Base-by-base conservation (phyloP, 2,888 invertebrate species). In the Trypoxylon attenuatum region DNA sequence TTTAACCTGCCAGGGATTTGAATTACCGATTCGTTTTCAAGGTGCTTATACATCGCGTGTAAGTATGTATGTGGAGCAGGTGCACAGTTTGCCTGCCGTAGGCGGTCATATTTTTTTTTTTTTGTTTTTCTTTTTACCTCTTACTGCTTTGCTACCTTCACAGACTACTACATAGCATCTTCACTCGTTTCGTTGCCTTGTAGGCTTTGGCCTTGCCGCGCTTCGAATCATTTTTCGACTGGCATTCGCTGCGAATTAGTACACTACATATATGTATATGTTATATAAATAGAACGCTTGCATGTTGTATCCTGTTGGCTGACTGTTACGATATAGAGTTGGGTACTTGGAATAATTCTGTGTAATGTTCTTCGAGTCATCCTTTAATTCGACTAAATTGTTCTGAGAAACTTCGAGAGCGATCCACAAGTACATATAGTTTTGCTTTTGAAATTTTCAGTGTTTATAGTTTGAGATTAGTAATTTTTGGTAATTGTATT, bases 41-140 rank as follows among this genome's bases (percentile, higher is more conserved):
- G 55, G 72, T 33, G n/a, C n/a, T 10, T 10, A 13, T 10, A 67
- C 46, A n/a, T n/a, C n/a, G n/a, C n/a, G n/a, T 61, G 53, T 65
- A 51, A 60, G 59, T 54, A 51, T 45, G 58, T 70, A 75, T 76
- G 66, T 77, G 50, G 72, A 77, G 73, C 79, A 79, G 79, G 77
- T 79, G 78, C 71, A 58, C 67, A 51, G 61, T 76, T 69, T 77
- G 73, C 73, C 69, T 79, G 79, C 77, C 75, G 73, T 62, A 47
- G 77, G 78, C 78, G 69, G 66, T 76, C 61, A 71, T 70, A 71
- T 73, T 76, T 75, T 76, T 78, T 77, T 73, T 59, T 75, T 70
- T 69, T 59, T 75, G 64, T 70, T n/a, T n/a, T n/a, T n/a, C n/a
- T n/a, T n/a, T n/a, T n/a, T n/a, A n/a, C n/a, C n/a, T n/a, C n/a